Evolutionary conservation across 1,140 invertebrate genomes (phyloP), one percentile per base, ranked within the genome.

Genomic region (Phenacoccus solenopsis): DNA sequence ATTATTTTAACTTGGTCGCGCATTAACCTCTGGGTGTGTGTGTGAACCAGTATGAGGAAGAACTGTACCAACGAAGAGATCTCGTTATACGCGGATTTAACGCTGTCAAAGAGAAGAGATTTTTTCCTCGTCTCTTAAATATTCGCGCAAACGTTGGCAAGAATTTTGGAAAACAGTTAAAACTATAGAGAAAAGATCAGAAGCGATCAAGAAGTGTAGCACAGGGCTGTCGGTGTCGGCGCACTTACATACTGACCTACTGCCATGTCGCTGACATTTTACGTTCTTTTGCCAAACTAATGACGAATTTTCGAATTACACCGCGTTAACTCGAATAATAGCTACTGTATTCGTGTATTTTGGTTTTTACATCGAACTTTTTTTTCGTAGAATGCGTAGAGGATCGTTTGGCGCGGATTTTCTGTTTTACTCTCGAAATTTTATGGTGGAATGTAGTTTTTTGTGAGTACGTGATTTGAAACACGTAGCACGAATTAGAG

Each of bases 231-330:
- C 59, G 59, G 21, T 24, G 59, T 9, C 10, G 59, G 59, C 59
- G 21, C 25, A 64, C 25, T 64, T 64, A 64, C 59, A 64, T 64
- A 64, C 59, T 64, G 59, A 64, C 59, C 59, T 64, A 64, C 59
- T 64, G 59, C 59, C 59, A 64, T 64, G 59, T 64, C 59, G 59
- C 59, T 64, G 59, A 64, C 59, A 64, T 64, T 64, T 64, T 64
- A 20, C 22, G 25, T 22, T 64, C 21, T 64, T 64, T 64, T 64
- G 59, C 59, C 59, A 64, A 64, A 64, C 10, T 24, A 64, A 64
- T 27, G 59, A 64, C 59, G 59, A 20, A 64, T 25, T 64, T 24
- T 64, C 59, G 59, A 64, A 24, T 64, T 49, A 49, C 13, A 49
- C n/a, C n/a, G n/a, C n/a, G n/a, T n/a, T n/a, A n/a, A n/a, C n/a